These are phyloP conservation scores for Drosophila koepferae DNA, from an alignment of 2,888 invertebrate species.

Conservation along the genomic window DNA sequence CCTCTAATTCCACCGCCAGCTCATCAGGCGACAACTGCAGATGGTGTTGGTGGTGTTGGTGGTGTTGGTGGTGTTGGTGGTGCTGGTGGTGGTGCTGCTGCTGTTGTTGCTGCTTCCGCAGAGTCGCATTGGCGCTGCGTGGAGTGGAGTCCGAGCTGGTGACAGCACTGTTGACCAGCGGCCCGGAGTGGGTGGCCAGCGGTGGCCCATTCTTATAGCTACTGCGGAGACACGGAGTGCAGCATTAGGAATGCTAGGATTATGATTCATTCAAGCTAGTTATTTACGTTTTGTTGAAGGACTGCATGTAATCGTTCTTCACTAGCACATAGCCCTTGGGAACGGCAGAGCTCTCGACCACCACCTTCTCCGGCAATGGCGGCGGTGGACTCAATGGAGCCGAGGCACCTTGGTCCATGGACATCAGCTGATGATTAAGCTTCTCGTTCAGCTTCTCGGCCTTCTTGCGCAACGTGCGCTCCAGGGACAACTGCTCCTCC, in stretches of 20 bases:
- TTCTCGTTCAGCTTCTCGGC: conserved; percentile 88
- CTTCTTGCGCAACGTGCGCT: conserved; percentile 88
- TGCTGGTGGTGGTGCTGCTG: conserved; percentile 5
- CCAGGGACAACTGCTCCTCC: conserved; percentile 88
- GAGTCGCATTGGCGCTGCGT: conserved; percentile 58
- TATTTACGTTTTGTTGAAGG: conserved; percentile 77
- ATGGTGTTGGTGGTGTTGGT: not conserved
- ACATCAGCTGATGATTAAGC: conserved; percentile 87
- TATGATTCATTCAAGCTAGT: not conserved
- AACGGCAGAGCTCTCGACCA: conserved; percentile 38
- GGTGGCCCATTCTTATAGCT: conserved; percentile 36
- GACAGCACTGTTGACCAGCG: conserved; percentile 65
- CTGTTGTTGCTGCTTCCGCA: conserved; percentile 51
- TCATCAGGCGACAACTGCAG: not conserved
- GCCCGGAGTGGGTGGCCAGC: conserved; percentile 49
- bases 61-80: not conserved
- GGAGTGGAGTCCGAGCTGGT: conserved; percentile 62
- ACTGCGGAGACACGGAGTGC: not conserved
- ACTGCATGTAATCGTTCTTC: conserved; percentile 73
- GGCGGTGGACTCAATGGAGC: not conserved
- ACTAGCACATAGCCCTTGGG: conserved; percentile 79
- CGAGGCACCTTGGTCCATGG: conserved; percentile 70
- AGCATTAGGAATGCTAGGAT: not conserved
- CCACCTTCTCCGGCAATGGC: conserved; percentile 26
- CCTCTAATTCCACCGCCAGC: not conserved